Conservation (phyloP, 2,113 vertebrate genomes). For the Malaclemys terrapin region DNA sequence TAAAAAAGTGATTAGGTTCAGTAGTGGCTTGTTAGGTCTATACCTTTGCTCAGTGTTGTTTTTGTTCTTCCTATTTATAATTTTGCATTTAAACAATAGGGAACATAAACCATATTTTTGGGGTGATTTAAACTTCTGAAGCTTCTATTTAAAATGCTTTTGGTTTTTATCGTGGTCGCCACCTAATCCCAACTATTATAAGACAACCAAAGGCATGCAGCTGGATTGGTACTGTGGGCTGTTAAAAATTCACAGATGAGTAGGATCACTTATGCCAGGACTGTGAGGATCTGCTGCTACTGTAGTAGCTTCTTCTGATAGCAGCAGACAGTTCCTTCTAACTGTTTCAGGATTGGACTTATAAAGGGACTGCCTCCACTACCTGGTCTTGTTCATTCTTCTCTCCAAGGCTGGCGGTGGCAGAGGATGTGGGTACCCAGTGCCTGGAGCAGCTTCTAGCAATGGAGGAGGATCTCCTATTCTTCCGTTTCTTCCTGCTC, state of each 20-base stretch:
- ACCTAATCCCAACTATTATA: background rate
- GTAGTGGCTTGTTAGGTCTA: background rate
- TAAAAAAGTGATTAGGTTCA: background rate
- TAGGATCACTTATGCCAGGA: background rate
- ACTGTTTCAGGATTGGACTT: background rate
- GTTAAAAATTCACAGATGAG: background rate
- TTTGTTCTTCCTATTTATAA: background rate
- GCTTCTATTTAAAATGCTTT: background rate
- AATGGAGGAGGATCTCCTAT: background rate
- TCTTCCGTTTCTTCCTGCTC: background rate
- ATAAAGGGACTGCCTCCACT: background rate
- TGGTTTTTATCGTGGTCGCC: background rate
- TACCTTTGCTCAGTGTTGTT: background rate
- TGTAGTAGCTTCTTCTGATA: background rate
- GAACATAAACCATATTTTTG: background rate
- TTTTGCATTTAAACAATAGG: background rate
- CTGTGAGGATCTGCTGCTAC: background rate
- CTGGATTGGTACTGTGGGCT: background rate
- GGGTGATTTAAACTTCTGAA: background rate
- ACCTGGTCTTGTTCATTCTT: background rate
- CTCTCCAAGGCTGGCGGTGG: too few species aligned
- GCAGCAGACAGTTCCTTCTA: background rate
- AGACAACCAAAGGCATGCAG: background rate
- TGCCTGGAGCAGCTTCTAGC: background rate
- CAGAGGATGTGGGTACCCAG: background rate